These are phyloP conservation scores for Drosophila melanosoma DNA, from an alignment of 2,888 invertebrate genomes.

Conservation along the genomic window DNA sequence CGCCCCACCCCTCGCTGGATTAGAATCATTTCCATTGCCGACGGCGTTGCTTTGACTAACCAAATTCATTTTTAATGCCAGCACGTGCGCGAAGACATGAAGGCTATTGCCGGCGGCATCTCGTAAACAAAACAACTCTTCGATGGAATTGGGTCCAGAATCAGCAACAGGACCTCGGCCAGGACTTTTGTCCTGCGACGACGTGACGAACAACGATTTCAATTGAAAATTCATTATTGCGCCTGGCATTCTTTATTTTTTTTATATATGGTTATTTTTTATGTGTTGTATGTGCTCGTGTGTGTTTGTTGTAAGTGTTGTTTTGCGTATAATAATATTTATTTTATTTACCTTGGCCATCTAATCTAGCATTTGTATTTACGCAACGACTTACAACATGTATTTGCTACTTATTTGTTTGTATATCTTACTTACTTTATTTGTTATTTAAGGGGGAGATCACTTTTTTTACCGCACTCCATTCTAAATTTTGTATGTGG, in stretches of 20 bases:
- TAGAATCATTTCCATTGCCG: slow-evolving; percentile 36
- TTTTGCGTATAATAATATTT: slow-evolving; percentile 60
- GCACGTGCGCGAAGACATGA: slow-evolving; percentile 65
- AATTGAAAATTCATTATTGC: slow-evolving; percentile 61
- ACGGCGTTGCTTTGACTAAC: slow-evolving; percentile 36
- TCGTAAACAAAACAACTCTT: slow-evolving; percentile 64
- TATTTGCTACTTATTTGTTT: slow-evolving; percentile 13
- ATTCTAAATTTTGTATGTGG: background rate
- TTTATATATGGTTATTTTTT: slow-evolving; percentile 22
- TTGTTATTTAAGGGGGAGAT: background rate
- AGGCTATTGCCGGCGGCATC: slow-evolving; percentile 45
- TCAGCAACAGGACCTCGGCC: slow-evolving; percentile 1
- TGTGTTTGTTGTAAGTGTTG: slow-evolving; percentile 29
- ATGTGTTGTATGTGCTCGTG: slow-evolving; percentile 18
- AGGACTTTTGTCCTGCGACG: slow-evolving; percentile 9
- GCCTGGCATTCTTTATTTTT: slow-evolving; percentile 14
- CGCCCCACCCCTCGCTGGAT: background rate
- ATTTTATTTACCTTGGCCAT: slow-evolving; percentile 59
- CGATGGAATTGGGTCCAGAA: slow-evolving; percentile 39
- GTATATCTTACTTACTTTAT: slow-evolving; percentile 14
- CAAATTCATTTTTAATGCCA: slow-evolving; percentile 74
- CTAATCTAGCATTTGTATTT: slow-evolving; percentile 13
- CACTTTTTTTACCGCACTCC: slow-evolving; percentile 10
- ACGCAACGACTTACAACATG: slow-evolving; percentile 5
- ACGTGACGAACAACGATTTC: slow-evolving; percentile 28